Base-by-base conservation (phyloP, 2,113 vertebrate species). In the Myocastor coypus region DNA sequence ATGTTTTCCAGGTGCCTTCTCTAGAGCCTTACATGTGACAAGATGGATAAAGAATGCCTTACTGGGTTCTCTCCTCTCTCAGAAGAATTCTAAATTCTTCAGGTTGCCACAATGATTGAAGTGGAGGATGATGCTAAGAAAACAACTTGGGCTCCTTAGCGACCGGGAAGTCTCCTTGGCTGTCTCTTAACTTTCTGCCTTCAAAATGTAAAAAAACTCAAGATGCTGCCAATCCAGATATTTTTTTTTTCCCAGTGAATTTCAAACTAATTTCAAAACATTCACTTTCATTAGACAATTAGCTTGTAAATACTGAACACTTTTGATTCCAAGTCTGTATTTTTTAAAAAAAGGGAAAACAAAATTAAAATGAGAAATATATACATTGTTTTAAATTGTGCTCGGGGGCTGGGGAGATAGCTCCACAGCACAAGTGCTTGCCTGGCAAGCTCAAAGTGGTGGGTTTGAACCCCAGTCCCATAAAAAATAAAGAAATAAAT, bases 181-280 rank as follows among this genome's bases (percentile, higher is more conserved):
- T 91, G 40, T 68, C 87, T 96, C 71, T n/a, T n/a, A n/a, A n/a
- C n/a, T n/a, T n/a, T n/a, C 34, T 75, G 63, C 63, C 92, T 96
- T 95, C 80, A 83, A 89, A 96, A 68, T 75, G 59, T 78, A 24
- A 30, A 94, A 66, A 93, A 90, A 92, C 40, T 32, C 88, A 61
- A 91, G 81, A 93, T 82, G 63, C 93, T 93, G 50, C 86, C 91
- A 93, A 75, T 89, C 59, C 82, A 42, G 50, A 55, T n/a, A n/a
- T 87, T 80, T 89, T 83, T 80, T 89, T 92, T 94, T 50, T 13
- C 68, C 83, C 82, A 81, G 50, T 68, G 69, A 93, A 94, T 91
- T 96, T 94, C 83, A 88, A 91, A 91, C 63, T 86, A 93, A 91
- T 94, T 93, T 73, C 81, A 96, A 96, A 92, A 87, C 59, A 81